A percentile compares a stretch with the other conserved stretches of the same genome.
phyloP scores from a whole-genome alignment of 2,113 vertebrate species.

The Deroptyus accipitrinus region DNA sequence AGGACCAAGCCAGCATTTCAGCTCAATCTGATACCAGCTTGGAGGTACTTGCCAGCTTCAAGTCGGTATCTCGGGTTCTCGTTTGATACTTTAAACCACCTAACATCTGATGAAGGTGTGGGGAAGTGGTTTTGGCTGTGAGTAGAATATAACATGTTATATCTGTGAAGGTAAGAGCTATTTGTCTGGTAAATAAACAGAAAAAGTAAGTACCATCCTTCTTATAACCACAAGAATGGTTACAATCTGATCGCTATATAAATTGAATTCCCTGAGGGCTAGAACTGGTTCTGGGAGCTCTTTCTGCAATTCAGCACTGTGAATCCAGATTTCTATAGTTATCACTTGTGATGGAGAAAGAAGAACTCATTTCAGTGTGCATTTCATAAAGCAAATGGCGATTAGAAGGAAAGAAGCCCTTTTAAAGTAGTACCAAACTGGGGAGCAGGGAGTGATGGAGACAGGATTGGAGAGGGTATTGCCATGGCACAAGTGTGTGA shows the following conservation, averaged over 20 bases:
- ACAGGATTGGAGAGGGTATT: background rate
- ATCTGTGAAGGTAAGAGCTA: background rate
- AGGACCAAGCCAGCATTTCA: background rate
- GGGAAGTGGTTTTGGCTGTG: background rate
- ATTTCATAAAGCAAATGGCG: background rate
- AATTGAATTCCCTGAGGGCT: background rate
- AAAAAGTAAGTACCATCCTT: background rate
- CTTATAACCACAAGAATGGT: background rate
- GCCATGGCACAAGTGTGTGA: background rate
- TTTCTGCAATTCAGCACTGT: background rate
- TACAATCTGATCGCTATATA: fast-evolving
- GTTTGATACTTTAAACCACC: background rate
- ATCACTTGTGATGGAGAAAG: background rate
- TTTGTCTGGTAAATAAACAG: background rate
- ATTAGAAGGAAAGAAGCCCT: too few species aligned
- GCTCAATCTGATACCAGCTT: background rate
- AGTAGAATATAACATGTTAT: background rate
- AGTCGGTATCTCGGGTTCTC: background rate
- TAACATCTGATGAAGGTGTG: background rate
- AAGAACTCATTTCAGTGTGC: background rate
- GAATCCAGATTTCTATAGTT: background rate
- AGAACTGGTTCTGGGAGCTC: background rate
- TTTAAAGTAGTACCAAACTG: background rate
- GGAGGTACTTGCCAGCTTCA: background rate
- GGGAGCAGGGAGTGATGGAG: background rate